Evolutionary conservation across 2,888 invertebrate species (phyloP).

Genomic region (Pocota personata): DNA sequence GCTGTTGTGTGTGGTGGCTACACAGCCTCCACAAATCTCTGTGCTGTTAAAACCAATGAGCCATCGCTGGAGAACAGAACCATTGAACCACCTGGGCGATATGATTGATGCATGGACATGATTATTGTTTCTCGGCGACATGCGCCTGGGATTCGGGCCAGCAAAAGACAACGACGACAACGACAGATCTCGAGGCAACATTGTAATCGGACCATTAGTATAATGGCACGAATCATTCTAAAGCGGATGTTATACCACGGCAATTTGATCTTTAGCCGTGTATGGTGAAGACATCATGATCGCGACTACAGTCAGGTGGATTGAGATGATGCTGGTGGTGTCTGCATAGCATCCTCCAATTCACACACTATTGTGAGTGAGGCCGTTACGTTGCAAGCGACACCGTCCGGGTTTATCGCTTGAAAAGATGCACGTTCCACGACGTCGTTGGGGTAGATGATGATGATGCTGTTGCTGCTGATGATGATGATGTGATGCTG

Average conservation of each 20-base stretch:
- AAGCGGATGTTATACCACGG: constrained; percentile 61
- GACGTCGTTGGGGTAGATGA: constrained; percentile 22
- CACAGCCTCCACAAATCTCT: constrained; percentile 69
- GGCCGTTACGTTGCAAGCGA: constrained; percentile 69
- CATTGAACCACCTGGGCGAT: constrained; percentile 70
- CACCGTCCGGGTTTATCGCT: constrained; percentile 64
- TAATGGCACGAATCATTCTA: constrained; percentile 67
- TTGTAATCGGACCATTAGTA: constrained; percentile 71
- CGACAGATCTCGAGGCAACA: constrained; percentile 59
- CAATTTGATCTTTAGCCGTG: constrained; percentile 70
- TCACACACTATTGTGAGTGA: constrained; percentile 61
- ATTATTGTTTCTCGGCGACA: constrained; percentile 70
- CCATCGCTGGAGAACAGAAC: constrained; percentile 58
- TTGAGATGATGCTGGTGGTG: constrained; percentile 47
- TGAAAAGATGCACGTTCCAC: constrained; percentile 72
- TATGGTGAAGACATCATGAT: constrained; percentile 73
- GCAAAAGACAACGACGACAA: constrained; percentile 26
- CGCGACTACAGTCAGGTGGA: constrained; percentile 56
- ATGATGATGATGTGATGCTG: constrained; percentile 24
- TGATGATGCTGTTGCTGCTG: constrained; percentile 16
- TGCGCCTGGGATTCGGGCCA: constrained; percentile 37
- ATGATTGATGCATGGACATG: constrained; percentile 73
- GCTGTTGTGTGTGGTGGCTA: constrained; percentile 49
- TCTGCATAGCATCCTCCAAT: constrained; percentile 65
- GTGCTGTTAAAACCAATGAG: constrained; percentile 54